phyloP scores from a whole-genome alignment of 2,888 invertebrate species.

The Temnothorax rugatulus region DNA sequence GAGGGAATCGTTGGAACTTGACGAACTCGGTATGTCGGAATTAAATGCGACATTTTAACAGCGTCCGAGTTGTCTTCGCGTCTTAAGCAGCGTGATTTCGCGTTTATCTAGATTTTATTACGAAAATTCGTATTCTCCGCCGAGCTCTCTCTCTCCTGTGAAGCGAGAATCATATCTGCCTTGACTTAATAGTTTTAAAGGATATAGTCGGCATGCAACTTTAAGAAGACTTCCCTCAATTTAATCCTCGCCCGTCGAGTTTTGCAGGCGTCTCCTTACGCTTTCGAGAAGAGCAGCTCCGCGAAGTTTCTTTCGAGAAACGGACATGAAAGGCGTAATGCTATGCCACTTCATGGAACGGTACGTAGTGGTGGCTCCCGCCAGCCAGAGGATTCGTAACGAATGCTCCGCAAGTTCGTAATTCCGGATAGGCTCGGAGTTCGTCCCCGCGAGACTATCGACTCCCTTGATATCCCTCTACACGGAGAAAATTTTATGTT shows the following conservation, averaged over 20 bases:
- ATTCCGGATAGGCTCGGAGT: conserved; percentile 45
- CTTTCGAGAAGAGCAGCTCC: conserved; percentile 54
- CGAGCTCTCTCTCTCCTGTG: not conserved
- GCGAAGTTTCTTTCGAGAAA: conserved; percentile 57
- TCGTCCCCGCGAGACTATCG: conserved; percentile 4
- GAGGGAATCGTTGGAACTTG: not conserved
- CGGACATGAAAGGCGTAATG: conserved; percentile 58
- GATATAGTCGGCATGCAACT: conserved; percentile 53
- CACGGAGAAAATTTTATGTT: too few species aligned
- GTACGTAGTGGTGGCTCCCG: conserved; percentile 28
- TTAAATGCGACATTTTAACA: conserved; percentile 35
- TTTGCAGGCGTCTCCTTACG: conserved; percentile 52
- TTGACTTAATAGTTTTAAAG: conserved; percentile 56
- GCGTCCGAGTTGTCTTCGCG: conserved; percentile 7
- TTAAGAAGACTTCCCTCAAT: conserved; percentile 57
- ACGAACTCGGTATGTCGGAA: not conserved
- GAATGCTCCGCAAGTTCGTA: conserved; percentile 41
- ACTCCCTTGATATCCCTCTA: not conserved
- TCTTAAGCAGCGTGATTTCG: conserved; percentile 35
- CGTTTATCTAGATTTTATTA: conserved; percentile 56
- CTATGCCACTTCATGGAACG: conserved; percentile 48
- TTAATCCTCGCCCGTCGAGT: conserved; percentile 51
- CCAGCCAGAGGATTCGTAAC: conserved; percentile 40
- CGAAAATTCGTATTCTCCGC: conserved; percentile 46
- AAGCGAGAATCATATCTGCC: conserved; percentile 52